Conservation (phyloP, 2,888 invertebrate species). For the Theretra japonica region DNA sequence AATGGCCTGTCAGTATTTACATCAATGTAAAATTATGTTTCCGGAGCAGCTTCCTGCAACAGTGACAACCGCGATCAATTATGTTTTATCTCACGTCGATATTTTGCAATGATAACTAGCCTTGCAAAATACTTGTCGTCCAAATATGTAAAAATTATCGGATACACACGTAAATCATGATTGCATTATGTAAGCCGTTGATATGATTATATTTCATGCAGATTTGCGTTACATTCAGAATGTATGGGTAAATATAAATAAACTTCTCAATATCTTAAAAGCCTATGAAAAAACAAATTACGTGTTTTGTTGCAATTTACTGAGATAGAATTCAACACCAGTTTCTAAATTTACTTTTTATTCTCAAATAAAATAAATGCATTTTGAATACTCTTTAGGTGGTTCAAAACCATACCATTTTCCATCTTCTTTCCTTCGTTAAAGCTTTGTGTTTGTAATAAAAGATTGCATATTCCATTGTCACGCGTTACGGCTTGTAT, state of each 20-base stretch:
- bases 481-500: not conserved
- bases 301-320: too few relatives aligned
- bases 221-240: not conserved
- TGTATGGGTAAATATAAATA: not conserved
- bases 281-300: too few relatives aligned
- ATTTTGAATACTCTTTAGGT: too few relatives aligned
- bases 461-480: not conserved
- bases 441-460: not conserved
- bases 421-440: too few relatives aligned
- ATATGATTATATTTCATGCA: constrained; percentile 3
- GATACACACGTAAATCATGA: not conserved
- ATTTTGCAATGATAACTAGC: constrained; percentile 40
- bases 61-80: constrained; percentile 42
- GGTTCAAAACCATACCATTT: too few relatives aligned
- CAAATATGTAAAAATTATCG: constrained; percentile 9
- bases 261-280: too few relatives aligned
- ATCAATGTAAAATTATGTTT: constrained; percentile 38
- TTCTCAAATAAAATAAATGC: too few relatives aligned
- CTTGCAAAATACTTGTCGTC: constrained; percentile 34
- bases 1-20: constrained; percentile 35
- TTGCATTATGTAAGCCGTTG: not conserved
- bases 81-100: constrained; percentile 47
- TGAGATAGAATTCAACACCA: too few relatives aligned
- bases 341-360: too few relatives aligned
- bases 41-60: constrained; percentile 46